Evolutionary conservation across 2,797 vertebrate genomes (phyloP).

Genomic region (Sardinella longiceps): DNA sequence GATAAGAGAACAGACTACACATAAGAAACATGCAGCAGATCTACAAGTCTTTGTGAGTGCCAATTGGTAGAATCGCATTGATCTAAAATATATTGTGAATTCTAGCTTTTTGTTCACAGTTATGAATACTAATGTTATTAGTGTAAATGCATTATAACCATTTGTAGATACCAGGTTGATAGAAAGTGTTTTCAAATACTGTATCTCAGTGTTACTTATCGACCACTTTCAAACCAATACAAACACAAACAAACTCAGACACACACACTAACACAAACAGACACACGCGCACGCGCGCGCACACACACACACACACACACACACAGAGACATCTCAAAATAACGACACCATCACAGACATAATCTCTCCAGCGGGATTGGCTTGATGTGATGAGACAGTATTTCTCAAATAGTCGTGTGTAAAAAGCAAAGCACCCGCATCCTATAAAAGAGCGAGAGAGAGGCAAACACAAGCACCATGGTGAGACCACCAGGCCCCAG

Average conservation of each 20-base stretch:
- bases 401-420: not conserved
- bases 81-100: too few species aligned
- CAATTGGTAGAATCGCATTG: too few species aligned
- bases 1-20: too few species aligned
- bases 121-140: too few species aligned
- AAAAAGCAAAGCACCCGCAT: not conserved
- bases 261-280: not conserved
- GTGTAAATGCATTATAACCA: too few species aligned
- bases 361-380: not conserved
- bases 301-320: not conserved
- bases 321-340: not conserved
- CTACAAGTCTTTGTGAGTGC: too few species aligned
- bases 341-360: not conserved
- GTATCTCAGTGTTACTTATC: too few species aligned
- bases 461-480: not conserved
- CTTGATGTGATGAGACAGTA: conserved; percentile 12
- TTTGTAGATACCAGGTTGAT: too few species aligned
- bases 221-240: not conserved
- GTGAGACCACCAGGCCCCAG: not conserved
- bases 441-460: not conserved
- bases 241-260: not conserved
- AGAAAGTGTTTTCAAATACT: too few species aligned
- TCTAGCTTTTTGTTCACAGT: too few species aligned
- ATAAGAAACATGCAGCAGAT: too few species aligned
- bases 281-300: not conserved